These are phyloP conservation scores for Pterophyllum scalare DNA, from an alignment of 2,113 vertebrate genomes.

Conservation along the genomic window DNA sequence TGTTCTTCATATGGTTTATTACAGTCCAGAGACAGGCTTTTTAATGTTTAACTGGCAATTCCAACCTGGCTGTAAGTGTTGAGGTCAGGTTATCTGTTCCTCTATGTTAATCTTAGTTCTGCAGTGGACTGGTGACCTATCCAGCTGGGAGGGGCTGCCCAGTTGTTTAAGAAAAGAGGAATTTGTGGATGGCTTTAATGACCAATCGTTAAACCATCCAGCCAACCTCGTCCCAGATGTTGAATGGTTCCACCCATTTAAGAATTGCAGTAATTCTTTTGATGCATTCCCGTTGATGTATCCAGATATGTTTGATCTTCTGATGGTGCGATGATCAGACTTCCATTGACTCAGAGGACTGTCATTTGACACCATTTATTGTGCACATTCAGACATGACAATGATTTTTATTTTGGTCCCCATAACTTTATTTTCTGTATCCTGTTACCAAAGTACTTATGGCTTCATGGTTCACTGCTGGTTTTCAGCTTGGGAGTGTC, in stretches of 20 bases:
- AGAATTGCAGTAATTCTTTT: not conserved
- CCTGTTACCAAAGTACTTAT: not conserved
- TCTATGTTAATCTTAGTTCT: not conserved
- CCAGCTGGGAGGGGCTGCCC: not conserved
- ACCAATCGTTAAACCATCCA: not conserved
- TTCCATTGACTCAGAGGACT: not conserved
- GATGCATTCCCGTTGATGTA: not conserved
- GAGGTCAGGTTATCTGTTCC: not conserved
- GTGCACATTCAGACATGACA: not conserved
- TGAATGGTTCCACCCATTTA: not conserved
- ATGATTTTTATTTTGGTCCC: not conserved
- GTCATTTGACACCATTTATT: not conserved
- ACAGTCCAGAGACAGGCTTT: not conserved
- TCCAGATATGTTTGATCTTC: not conserved
- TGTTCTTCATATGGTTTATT: not conserved
- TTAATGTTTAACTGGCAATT: not conserved
- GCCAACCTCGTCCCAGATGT: not conserved
- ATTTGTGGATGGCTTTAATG: not conserved
- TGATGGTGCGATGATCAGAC: not conserved
- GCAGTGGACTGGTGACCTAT: no score
- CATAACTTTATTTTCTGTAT: not conserved
- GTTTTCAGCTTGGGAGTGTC: not conserved
- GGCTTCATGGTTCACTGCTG: not conserved
- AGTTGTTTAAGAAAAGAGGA: not conserved
- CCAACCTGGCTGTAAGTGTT: not conserved